phyloP scores from a whole-genome alignment of 2,113 vertebrate species.

The Narcine bancroftii region DNA sequence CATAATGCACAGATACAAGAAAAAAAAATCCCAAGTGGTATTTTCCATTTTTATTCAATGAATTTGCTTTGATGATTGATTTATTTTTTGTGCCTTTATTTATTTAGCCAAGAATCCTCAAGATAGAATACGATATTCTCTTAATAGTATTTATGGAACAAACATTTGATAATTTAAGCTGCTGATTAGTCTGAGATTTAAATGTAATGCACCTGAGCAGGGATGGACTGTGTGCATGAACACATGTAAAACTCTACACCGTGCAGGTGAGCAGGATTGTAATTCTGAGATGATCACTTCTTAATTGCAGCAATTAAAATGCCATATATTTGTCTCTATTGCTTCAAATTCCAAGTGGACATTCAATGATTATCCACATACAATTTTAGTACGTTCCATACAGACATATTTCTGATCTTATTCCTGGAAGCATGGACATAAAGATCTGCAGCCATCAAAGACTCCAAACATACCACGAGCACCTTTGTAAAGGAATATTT shows the following conservation, averaged over 20 bases:
- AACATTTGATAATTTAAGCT: not conserved
- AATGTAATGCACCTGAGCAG: not conserved
- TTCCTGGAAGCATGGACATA: not conserved
- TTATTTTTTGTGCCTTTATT: not conserved
- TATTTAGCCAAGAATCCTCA: not conserved
- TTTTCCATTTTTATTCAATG: not conserved
- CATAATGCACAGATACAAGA: not conserved
- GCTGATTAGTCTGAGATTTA: not conserved
- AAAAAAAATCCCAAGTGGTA: not conserved
- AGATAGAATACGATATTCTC: not conserved
- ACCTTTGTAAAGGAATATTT: not conserved
- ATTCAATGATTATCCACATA: not conserved
- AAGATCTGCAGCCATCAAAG: not conserved
- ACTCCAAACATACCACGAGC: not conserved
- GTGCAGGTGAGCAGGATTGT: not conserved
- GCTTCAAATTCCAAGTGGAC: not conserved
- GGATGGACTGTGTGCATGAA: not conserved
- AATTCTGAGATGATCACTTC: conserved; percentile 6
- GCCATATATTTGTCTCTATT: not conserved
- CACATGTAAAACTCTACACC: not conserved
- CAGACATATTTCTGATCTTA: not conserved
- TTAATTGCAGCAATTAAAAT: conserved; percentile 19
- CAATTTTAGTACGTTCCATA: not conserved
- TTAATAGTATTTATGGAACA: not conserved
- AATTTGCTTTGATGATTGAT: not conserved